Evolutionary conservation across 2,113 vertebrate species (phyloP), one percentile per base, ranked within the genome.

Genomic region (Oryzias celebensis): DNA sequence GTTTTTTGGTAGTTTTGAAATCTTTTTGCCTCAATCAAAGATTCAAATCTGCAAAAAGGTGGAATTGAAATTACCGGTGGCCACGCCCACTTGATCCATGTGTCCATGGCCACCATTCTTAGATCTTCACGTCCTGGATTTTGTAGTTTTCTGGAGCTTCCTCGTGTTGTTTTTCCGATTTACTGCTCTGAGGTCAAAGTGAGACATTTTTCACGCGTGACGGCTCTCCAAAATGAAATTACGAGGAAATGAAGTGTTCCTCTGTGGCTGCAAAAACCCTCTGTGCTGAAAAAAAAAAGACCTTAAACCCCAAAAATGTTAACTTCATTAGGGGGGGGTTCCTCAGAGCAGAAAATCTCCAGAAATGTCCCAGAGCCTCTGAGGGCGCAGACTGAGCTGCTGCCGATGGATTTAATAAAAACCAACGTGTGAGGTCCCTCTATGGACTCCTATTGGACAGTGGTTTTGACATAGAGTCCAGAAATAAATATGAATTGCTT

Each of bases 381-480:
- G 41, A 59, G 28, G 5, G 41, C 26, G 16, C 42, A 3, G 48
- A 52, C 17, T 0, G 52, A 49, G 17, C 15, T 28, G 26, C 46
- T 65, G 52, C 75, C 65, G 69, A 65, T 69, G 70, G 65, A 41
- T 61, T 65, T n/a, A 73, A 73, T 73, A 24, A 73, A 68, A 63
- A 26, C 17, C 28, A 51, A n/a, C 26, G 28, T 54, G 62, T 67
- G 68, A 36, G 31, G 31, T 10, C 8, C 31, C 31, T 36, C 31
- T 7, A 10, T 36, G 7, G 31, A 36, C 31, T 36, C 31, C 31
- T 36, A 10, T 36, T 36, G 31, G 31, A 36, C 31, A 36, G 31
- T 2, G 31, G 31, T 10, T 36, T 36, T 36, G 7, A 36, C 31
- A 36, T 36, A 7, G 7, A 36, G 31, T 36, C 7, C 7, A 10